A percentile compares a stretch with the other conserved stretches of the same genome.
phyloP scores from a whole-genome alignment of 1,140 invertebrate species.

The Eueides isabella region DNA sequence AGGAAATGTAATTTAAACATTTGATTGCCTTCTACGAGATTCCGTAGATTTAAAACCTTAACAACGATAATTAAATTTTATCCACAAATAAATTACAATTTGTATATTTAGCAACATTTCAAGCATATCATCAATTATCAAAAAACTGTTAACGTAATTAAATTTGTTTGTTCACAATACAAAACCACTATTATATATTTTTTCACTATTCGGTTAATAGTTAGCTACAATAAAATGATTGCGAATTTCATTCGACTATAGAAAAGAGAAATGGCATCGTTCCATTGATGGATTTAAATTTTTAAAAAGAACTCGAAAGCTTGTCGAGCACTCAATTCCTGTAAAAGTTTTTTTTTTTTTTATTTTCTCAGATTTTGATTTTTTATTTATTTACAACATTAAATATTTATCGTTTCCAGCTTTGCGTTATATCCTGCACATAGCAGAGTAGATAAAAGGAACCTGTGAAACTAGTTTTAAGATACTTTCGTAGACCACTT shows the following conservation, averaged over 20 bases:
- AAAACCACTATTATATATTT: neutral
- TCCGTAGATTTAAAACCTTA: constrained; percentile 37
- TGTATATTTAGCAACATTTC: constrained; percentile 2
- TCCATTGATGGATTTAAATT: constrained; percentile 35
- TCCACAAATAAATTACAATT: constrained; percentile 33
- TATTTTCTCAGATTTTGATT: constrained; percentile 18
- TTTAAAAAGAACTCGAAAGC: constrained; percentile 34
- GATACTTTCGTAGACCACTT: too few relatives aligned
- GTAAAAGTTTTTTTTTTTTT: constrained; percentile 20
- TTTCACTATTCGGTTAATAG: constrained; percentile 6
- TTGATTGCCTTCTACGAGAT: constrained; percentile 24
- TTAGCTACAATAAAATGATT: constrained; percentile 15
- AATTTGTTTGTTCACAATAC: constrained; percentile 3
- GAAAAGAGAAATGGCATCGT: constrained; percentile 26
- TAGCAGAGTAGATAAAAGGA: too few relatives aligned
- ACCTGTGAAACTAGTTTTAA: too few relatives aligned
- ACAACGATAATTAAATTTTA: constrained; percentile 42
- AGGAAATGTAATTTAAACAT: constrained; percentile 25
- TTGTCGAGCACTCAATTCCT: constrained; percentile 29
- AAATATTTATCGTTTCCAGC: too few relatives aligned
- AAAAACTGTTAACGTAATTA: neutral
- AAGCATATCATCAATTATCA: neutral
- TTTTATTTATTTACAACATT: constrained; percentile 18
- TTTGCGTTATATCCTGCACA: too few relatives aligned
- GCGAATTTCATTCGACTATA: constrained; percentile 21